phyloP scores from a whole-genome alignment of 2,888 invertebrate genomes.

The Leptinotarsa tumamoca region DNA sequence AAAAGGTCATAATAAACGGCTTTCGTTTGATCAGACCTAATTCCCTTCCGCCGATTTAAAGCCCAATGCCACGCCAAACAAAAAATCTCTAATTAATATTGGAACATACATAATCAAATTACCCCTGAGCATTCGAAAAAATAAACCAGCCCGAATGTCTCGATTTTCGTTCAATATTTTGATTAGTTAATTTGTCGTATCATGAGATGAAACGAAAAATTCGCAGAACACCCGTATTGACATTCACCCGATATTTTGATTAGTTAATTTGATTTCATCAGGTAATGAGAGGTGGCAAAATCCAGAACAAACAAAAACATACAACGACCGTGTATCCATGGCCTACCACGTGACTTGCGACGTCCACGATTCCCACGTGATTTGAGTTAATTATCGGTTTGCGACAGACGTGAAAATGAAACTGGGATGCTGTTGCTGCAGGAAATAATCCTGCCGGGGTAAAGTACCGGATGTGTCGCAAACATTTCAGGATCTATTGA shows the following conservation, averaged over 20 bases:
- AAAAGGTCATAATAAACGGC: background rate
- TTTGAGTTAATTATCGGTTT: constrained; percentile 58
- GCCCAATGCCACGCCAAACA: background rate
- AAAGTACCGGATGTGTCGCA: background rate
- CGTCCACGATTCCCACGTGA: constrained; percentile 60
- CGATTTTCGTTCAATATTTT: constrained; percentile 1
- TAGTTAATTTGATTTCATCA: constrained; percentile 16
- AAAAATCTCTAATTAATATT: constrained; percentile 8
- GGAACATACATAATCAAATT: constrained; percentile 10
- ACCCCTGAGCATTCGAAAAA: background rate
- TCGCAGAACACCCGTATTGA: background rate
- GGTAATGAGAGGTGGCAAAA: constrained; percentile 7
- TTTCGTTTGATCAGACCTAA: background rate
- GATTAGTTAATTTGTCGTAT: constrained; percentile 3
- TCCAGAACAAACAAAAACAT: constrained; percentile 11
- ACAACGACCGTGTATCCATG: constrained; percentile 10
- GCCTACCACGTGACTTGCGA: constrained; percentile 40
- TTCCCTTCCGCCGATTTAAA: background rate
- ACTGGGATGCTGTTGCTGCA: constrained; percentile 30
- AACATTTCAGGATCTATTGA: background rate
- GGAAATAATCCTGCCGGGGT: constrained; percentile 14
- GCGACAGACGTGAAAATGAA: constrained; percentile 51
- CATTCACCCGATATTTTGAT: background rate
- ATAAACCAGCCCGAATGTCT: background rate
- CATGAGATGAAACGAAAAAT: background rate